Evolutionary conservation across 2,888 invertebrate species (phyloP).

Genomic region (Ditula angustiorana): DNA sequence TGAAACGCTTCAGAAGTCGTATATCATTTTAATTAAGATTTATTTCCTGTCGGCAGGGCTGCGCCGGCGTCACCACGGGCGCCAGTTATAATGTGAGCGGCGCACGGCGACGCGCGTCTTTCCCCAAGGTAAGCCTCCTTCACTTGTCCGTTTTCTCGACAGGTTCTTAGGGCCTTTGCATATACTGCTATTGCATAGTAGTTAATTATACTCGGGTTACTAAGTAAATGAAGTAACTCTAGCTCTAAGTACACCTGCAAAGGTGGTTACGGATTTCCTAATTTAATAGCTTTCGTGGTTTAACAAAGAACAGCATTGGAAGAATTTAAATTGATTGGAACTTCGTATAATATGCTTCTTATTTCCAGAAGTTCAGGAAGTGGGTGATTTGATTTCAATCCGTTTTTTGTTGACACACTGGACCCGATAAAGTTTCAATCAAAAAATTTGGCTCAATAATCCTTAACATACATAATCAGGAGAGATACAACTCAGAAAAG

Average conservation of each 20-base stretch:
- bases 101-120: constrained; percentile 74
- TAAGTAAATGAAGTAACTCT: constrained; percentile 23
- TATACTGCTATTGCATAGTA: constrained; percentile 20
- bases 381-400: no score
- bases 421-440: no score
- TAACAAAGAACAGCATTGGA: no score
- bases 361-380: no score
- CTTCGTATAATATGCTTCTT: no score
- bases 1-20: constrained; percentile 12
- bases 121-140: constrained; percentile 75
- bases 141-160: constrained; percentile 47
- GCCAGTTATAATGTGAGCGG: constrained; percentile 83
- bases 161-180: constrained; percentile 38
- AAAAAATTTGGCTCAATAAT: no score
- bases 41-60: constrained; percentile 68
- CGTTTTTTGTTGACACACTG: no score
- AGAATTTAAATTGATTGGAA: no score
- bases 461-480: no score
- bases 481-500: no score
- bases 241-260: background rate
- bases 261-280: background rate
- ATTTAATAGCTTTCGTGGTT: background rate
- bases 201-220: constrained; percentile 29
- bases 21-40: constrained; percentile 33
- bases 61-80: constrained; percentile 59